Conservation (phyloP, 2,113 vertebrate genomes). For the Phocoena sinus region DNA sequence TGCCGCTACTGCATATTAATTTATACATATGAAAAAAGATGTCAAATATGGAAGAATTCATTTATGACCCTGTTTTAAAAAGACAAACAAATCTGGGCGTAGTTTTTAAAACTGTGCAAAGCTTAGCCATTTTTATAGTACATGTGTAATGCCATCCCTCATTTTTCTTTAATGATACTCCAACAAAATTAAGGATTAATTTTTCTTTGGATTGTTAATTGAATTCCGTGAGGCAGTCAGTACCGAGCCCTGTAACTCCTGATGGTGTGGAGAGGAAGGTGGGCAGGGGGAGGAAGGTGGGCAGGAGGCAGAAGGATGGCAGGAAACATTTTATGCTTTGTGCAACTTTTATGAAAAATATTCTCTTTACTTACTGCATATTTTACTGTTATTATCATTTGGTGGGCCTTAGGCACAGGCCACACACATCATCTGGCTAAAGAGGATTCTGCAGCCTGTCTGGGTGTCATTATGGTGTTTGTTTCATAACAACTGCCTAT, state of each 20-base stretch:
- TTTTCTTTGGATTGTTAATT: not conserved
- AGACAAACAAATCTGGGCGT: not conserved
- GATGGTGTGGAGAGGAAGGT: not conserved
- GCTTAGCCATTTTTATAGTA: not conserved
- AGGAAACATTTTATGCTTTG: conserved; percentile 48
- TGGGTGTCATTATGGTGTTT: conserved; percentile 64
- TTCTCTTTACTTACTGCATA: conserved; percentile 21
- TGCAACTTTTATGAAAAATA: conserved; percentile 34
- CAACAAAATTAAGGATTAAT: not conserved
- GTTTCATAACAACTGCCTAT: conserved; percentile 61
- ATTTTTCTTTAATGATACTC: not conserved
- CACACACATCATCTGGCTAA: conserved; percentile 65
- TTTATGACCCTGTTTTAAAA: not conserved
- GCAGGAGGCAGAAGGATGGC: not conserved
- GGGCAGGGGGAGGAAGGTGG: not conserved
- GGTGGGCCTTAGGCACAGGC: conserved; percentile 51
- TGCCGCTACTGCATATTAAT: not conserved
- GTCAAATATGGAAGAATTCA: conserved; percentile 7
- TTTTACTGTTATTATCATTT: conserved; percentile 62
- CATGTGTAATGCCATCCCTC: not conserved
- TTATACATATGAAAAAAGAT: not conserved
- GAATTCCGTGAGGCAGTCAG: not conserved
- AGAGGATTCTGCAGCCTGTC: conserved; percentile 62
- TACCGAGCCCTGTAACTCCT: not conserved
- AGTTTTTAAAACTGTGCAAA: not conserved